Percentiles rank a stretch among this genome's conserved stretches.
These are phyloP conservation scores for Echinometra lucunter DNA, from an alignment of 53 echinoderm and acorn worm species.

Conservation along the genomic window DNA sequence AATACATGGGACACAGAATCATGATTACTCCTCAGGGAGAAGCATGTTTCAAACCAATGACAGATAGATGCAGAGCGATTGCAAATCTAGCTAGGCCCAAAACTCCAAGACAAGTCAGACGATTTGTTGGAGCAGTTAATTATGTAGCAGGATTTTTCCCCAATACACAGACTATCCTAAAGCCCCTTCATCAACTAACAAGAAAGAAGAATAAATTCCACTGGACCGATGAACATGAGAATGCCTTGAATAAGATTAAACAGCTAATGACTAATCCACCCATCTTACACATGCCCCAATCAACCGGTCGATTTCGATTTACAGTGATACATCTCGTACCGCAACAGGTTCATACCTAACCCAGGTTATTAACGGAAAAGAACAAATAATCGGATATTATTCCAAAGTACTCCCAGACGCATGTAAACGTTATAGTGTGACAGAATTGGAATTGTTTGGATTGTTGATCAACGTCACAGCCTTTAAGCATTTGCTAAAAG, in stretches of 20 bases:
- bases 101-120: no score
- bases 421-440: conserved; percentile 62
- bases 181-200: no score
- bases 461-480: conserved; percentile 63
- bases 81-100: no score
- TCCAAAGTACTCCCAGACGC: conserved; percentile 68
- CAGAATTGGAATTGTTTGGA: conserved; percentile 67
- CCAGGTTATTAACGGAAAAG: conserved; percentile 51
- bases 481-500: conserved; percentile 58
- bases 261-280: conserved; percentile 55
- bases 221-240: conserved; percentile 36
- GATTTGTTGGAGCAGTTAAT: no score
- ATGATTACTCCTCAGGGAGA: conserved; percentile 13
- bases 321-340: conserved; percentile 33
- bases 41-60: conserved; percentile 45
- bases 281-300: conserved; percentile 20
- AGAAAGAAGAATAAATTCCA: no score
- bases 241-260: conserved; percentile 64
- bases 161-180: no score
- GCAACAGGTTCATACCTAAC: conserved; percentile 67
- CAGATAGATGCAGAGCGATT: no score
- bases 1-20: conserved; percentile 65
- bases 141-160: no score
- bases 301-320: not conserved
- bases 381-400: conserved; percentile 68